Evolutionary conservation across 2,888 invertebrate genomes (phyloP).

Genomic region (Rhyacophila evoluta): DNA sequence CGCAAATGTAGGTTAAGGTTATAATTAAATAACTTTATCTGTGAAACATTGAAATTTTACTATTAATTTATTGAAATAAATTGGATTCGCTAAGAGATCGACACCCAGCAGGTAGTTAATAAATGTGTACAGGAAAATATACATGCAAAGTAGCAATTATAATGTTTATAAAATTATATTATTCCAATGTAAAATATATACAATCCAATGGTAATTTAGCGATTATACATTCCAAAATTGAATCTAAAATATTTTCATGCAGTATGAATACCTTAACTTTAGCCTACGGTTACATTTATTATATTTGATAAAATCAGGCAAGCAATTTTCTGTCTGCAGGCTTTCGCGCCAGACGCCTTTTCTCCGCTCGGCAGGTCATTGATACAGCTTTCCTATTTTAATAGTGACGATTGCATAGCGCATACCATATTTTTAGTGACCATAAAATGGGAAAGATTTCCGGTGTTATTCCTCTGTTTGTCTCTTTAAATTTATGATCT

Average conservation of each 20-base stretch:
- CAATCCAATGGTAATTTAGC: too few species aligned
- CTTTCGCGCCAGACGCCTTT: neutral
- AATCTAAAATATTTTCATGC: too few species aligned
- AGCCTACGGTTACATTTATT: neutral
- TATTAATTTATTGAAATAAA: too few species aligned
- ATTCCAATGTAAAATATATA: too few species aligned
- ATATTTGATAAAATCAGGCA: neutral
- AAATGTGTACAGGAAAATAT: too few species aligned
- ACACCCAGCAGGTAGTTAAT: too few species aligned
- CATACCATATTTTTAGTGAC: neutral
- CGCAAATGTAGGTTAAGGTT: too few species aligned
- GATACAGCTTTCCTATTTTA: neutral
- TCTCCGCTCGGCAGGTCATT: neutral
- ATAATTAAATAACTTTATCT: neutral
- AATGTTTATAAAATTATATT: too few species aligned
- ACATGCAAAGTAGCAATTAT: too few species aligned
- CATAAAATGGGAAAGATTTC: neutral
- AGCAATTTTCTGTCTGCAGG: neutral
- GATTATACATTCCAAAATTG: too few species aligned
- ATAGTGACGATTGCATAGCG: neutral
- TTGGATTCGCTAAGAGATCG: too few species aligned
- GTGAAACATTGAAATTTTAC: slow-evolving; percentile 11
- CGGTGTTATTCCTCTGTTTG: neutral
- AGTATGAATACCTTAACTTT: too few species aligned
- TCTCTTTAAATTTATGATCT: neutral